Percentiles rank a stretch among this genome's conserved stretches.
Evolutionary conservation across 64 coral and sea anemone species (phyloP).

Genomic region (Actinia tenebrosa): DNA sequence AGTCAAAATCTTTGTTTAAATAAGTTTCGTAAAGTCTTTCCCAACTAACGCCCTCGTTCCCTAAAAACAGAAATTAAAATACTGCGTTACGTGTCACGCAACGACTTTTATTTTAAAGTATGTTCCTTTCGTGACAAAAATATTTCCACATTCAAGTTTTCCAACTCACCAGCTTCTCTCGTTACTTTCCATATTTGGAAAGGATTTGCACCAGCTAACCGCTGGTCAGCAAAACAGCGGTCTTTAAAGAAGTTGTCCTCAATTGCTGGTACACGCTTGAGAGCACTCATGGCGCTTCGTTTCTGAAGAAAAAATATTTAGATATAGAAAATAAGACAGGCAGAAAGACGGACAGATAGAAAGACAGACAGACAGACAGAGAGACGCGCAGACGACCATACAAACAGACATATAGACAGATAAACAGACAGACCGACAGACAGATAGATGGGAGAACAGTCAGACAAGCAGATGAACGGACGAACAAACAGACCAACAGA

Average conservation of each 20-base stretch:
- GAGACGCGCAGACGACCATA: not conserved
- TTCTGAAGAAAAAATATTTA: slow-evolving; percentile 38
- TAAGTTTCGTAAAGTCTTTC: slow-evolving; percentile 47
- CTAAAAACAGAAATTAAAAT: slow-evolving; percentile 13
- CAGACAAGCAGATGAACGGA: not conserved
- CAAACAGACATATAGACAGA: too few species aligned
- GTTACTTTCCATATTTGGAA: slow-evolving; percentile 87
- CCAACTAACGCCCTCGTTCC: slow-evolving; percentile 63
- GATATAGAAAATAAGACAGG: not conserved
- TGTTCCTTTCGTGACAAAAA: too few species aligned
- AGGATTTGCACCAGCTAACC: slow-evolving; percentile 82
- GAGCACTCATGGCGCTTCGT: slow-evolving; percentile 87
- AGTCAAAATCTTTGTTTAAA: slow-evolving; percentile 85
- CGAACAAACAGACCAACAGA: not conserved
- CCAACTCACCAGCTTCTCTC: slow-evolving; percentile 59
- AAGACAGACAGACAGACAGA: not conserved
- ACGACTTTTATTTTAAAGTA: too few species aligned
- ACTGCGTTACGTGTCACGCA: too few species aligned
- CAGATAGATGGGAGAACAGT: not conserved
- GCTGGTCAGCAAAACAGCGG: slow-evolving; percentile 90
- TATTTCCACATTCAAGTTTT: not conserved
- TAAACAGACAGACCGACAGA: too few species aligned
- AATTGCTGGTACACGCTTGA: slow-evolving; percentile 69
- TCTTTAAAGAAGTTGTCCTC: slow-evolving; percentile 98
- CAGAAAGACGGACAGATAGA: not conserved